Conservation (phyloP, 2,113 vertebrate genomes). For the Pelobates fuscus region DNA sequence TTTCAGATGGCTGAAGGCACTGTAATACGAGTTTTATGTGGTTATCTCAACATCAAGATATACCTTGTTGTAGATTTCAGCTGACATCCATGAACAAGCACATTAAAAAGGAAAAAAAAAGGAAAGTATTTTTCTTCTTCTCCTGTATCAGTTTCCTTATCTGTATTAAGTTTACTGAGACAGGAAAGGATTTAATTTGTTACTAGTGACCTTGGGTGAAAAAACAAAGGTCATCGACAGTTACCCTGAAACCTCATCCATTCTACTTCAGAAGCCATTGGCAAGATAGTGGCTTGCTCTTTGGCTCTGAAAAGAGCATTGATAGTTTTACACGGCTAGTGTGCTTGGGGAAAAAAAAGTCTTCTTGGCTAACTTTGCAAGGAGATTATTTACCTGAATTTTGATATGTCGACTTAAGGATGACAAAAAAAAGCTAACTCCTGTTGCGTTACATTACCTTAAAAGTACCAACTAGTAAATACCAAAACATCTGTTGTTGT, state of each 20-base stretch:
- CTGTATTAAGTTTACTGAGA: constrained; percentile 11
- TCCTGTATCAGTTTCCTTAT: constrained; percentile 12
- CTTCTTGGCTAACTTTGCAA: constrained; percentile 3
- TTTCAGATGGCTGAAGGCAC: constrained; percentile 52
- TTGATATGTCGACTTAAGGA: constrained; percentile 11
- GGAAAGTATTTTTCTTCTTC: constrained; percentile 12
- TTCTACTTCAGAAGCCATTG: constrained; percentile 34
- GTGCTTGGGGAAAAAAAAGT: constrained; percentile 9
- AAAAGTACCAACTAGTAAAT: background rate
- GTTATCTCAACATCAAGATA: constrained; percentile 57
- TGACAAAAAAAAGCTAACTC: constrained; percentile 3
- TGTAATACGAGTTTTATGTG: constrained; percentile 45
- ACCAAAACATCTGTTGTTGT: background rate
- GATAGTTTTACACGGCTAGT: background rate
- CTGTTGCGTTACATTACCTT: background rate
- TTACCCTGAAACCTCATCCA: constrained; percentile 27
- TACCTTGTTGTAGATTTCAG: constrained; percentile 40
- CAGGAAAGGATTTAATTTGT: constrained; percentile 39
- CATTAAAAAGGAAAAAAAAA: constrained; percentile 37
- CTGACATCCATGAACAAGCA: constrained; percentile 49
- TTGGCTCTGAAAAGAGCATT: background rate
- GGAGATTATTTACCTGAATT: constrained; percentile 17
- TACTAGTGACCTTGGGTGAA: constrained; percentile 18
- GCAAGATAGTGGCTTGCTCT: constrained; percentile 37
- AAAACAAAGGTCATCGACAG: constrained; percentile 9